Percentiles rank a stretch among this genome's conserved stretches.
phyloP scores from a whole-genome alignment of 2,888 invertebrate species.

The Ecdyonurus torrentis region DNA sequence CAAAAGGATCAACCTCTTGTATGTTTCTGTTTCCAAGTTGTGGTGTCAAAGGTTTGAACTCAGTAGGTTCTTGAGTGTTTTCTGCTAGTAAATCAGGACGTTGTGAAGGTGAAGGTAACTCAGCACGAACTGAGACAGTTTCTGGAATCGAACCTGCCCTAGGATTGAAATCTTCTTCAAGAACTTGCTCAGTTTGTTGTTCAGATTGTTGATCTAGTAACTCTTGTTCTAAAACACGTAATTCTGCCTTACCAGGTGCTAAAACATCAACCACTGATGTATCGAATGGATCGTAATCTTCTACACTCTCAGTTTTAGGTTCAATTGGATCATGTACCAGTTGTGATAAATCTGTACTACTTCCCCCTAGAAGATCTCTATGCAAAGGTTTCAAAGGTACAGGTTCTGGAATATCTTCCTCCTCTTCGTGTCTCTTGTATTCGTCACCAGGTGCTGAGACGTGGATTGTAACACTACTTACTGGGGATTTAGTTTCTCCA shows the following conservation, averaged over 20 bases:
- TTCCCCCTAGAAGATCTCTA: slow-evolving; percentile 57
- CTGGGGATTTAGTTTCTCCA: slow-evolving; percentile 14
- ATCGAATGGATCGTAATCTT: slow-evolving; percentile 64
- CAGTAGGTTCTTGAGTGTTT: neutral
- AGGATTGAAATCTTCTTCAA: slow-evolving; percentile 72
- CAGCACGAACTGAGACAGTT: slow-evolving; percentile 12
- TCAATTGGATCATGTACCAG: slow-evolving; percentile 49
- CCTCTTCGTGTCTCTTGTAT: slow-evolving; percentile 31
- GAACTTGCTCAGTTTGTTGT: slow-evolving; percentile 33
- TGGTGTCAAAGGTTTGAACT: slow-evolving; percentile 60
- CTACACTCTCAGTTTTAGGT: slow-evolving; percentile 31
- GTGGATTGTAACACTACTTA: slow-evolving; percentile 35
- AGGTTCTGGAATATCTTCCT: slow-evolving; percentile 17
- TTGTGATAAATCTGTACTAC: slow-evolving; percentile 54
- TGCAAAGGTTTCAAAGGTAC: slow-evolving; percentile 30
- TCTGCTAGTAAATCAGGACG: neutral
- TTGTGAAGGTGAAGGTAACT: neutral
- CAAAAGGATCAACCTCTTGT: slow-evolving; percentile 41
- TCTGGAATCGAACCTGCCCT: slow-evolving; percentile 39
- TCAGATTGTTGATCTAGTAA: slow-evolving; percentile 31
- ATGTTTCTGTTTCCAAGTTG: slow-evolving; percentile 41
- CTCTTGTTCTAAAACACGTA: slow-evolving; percentile 63
- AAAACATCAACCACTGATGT: slow-evolving; percentile 58
- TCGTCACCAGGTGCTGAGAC: slow-evolving; percentile 42
- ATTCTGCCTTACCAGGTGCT: slow-evolving; percentile 58